phyloP scores from a whole-genome alignment of 2,797 vertebrate genomes.

The Hapalemur alaotrensis region DNA sequence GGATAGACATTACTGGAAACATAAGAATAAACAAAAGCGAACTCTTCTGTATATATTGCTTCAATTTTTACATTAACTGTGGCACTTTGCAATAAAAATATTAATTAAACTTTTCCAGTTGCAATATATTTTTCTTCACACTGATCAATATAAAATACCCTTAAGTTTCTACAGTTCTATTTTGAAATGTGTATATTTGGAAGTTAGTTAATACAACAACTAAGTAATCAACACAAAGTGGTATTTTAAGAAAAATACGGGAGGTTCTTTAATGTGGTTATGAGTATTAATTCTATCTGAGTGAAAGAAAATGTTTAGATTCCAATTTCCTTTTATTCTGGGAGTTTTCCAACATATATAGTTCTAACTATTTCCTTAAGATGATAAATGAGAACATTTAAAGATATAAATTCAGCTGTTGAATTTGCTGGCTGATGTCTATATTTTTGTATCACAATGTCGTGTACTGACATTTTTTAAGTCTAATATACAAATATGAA shows the following conservation, averaged over 20 bases:
- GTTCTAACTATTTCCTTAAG: background rate
- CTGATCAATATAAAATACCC: background rate
- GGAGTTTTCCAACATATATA: background rate
- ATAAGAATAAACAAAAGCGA: background rate
- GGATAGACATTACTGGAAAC: background rate
- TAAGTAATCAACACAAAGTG: background rate
- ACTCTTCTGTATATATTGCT: background rate
- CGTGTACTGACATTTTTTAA: constrained; percentile 7
- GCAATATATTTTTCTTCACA: background rate
- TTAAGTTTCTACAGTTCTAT: background rate
- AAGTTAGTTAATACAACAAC: background rate
- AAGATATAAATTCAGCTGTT: constrained; percentile 30
- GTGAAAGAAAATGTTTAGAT: background rate
- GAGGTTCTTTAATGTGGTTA: background rate
- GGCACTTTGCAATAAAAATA: background rate
- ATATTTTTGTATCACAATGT: background rate
- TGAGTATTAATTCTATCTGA: background rate
- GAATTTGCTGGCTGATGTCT: constrained; percentile 9
- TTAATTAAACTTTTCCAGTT: background rate
- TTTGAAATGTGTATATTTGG: background rate
- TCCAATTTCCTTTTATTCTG: background rate
- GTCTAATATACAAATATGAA: background rate
- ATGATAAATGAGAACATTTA: background rate
- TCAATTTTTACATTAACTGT: background rate
- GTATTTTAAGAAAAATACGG: background rate